Evolutionary conservation across 2,113 vertebrate species (phyloP), one percentile per base, ranked within the genome.

Genomic region (Crotalus tigris): DNA sequence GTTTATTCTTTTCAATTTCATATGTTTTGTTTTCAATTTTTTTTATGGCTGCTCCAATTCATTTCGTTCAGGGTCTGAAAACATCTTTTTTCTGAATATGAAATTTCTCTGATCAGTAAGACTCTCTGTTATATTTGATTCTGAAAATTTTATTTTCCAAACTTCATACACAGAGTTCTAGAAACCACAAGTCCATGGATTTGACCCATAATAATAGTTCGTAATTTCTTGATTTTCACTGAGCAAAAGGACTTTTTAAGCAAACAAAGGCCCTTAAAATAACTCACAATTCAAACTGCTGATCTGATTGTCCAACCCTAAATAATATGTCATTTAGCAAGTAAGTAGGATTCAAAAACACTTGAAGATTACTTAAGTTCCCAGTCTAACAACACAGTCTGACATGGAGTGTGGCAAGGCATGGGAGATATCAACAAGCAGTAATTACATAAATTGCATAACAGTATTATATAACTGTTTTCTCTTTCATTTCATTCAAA

Each of bases 401-500:
- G 29, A 33, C 29, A 69, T 92, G 54, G 3, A 19, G 33, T 58
- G 7, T 7, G 11, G 89, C 87, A 93, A 61, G 10, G 6, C 29
- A 90, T 9, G 51, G n/a, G n/a, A 88, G 12, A 12, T 11, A 57
- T 13, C 6, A 92, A 51, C 46, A 23, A 11, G n/a, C 61, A 81
- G 61, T 54, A n/a, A 24, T 92, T 88, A 69, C 24, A 15, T 46
- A 92, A 95, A 29, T 10, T 81, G 10, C 69, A 87, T 4, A 15
- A 64, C 93, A 94, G 92, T 91, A 92, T 95, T 91, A 89, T 94
- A 91, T 94, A 54, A 46, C 90, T 17, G 3, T 95, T 93, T 95
- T 95, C 5, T 86, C 0, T 39, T 89, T 90, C 85, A 88, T 95
- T 94, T 93, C 10, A 51, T 94, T 57, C 88, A 57, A 51, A 24